Base-by-base conservation (phyloP, 2,797 vertebrate species). In the Mus caroli region DNA sequence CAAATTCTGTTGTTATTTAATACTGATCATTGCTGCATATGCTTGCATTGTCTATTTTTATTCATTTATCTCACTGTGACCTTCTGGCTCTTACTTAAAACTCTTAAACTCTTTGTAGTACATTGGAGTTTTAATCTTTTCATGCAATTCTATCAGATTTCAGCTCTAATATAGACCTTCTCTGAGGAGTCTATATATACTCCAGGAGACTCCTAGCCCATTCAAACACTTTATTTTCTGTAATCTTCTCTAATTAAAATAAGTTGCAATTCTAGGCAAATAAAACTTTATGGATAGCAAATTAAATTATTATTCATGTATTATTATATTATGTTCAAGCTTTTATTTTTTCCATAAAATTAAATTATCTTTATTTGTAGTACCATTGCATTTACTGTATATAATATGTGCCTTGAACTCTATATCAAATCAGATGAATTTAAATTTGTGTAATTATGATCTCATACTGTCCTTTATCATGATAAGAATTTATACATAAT, bases 251-350 rank as follows among this genome's bases (percentile, higher is more conserved):
- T 82, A 43, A 73, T 73, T 54, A 79, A 69, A 91, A 86, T 60
- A 46, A 92, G 54, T 85, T 87, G 26, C 24, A 84, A 62, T 62
- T n/a, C 34, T 76, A 83, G n/a, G n/a, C 26, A 96, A 90, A 62
- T 69, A 31, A 37, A 79, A 58, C 12, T 89, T 80, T 43, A 50
- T 87, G 26, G 11, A 43, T 62, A 20, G 75, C 0, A 90, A 83
- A 54, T 92, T 78, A 75, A 73, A 46, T 60, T 76, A 8, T 88
- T 88, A 58, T 58, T 43, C 3, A 28, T 40, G 5, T 31, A 14
- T 8, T 24, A n/a, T 31, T 56, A 46, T 31, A 22, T 3, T 19
- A 20, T 24, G 6, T 34, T 73, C 43, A 94, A 76, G 54, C 10
- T 84, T 71, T 75, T 73, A 82, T 40, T 28, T 87, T 83, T 46